Conservation (phyloP, 2,797 vertebrate genomes). For the Sebastes wilsoni region DNA sequence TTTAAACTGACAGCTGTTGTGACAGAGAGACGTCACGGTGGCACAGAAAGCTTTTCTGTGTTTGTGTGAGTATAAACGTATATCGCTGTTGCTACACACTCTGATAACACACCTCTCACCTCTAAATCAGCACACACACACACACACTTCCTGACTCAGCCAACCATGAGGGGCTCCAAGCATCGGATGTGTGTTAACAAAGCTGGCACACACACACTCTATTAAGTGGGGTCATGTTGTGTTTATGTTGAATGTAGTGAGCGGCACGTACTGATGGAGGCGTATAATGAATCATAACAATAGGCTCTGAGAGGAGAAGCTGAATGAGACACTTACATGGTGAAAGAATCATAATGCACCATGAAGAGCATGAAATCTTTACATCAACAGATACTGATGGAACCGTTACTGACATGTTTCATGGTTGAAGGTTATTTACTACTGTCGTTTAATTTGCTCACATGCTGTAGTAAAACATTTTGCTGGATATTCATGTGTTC, state of each 20-base stretch:
- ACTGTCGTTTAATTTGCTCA: not conserved
- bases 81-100: not conserved
- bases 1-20: slow-evolving; percentile 14
- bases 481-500: no score
- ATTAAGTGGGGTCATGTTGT: slow-evolving; percentile 31
- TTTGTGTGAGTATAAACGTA: not conserved
- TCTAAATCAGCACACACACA: not conserved
- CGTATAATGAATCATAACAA: slow-evolving; percentile 9
- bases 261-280: not conserved
- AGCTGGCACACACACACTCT: slow-evolving; percentile 25
- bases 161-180: slow-evolving; percentile 10
- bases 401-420: not conserved
- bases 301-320: not conserved
- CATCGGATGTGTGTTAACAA: slow-evolving; percentile 23
- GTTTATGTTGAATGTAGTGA: slow-evolving; percentile 18
- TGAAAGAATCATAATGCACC: not conserved
- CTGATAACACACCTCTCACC: not conserved
- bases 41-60: slow-evolving; percentile 10
- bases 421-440: not conserved
- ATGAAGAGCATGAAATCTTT: not conserved
- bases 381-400: not conserved
- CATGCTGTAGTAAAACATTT: no score
- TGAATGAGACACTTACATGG: accelerated
- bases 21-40: not conserved
- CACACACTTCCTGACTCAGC: slow-evolving; percentile 27